These are phyloP conservation scores for Vanessa cardui DNA, from an alignment of 2,888 invertebrate genomes.

Conservation along the genomic window DNA sequence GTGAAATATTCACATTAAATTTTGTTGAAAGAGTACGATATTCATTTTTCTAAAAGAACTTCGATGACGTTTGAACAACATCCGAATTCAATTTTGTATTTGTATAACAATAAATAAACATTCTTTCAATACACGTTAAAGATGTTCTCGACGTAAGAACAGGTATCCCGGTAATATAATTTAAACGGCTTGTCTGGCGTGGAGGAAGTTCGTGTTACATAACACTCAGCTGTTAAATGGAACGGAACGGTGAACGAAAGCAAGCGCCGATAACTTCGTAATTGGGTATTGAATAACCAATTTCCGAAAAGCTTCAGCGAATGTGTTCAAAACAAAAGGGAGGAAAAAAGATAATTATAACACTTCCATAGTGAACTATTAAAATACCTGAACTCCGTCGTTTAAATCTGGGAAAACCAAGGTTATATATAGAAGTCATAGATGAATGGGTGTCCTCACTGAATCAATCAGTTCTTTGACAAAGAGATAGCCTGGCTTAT, in stretches of 20 bases:
- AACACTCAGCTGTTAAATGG: constrained; percentile 34
- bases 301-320: constrained; percentile 27
- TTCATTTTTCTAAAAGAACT: no score
- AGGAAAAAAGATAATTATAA: not conserved
- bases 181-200: constrained; percentile 7
- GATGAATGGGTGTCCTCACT: no score
- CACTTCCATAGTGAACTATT: not conserved
- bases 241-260: constrained; percentile 40
- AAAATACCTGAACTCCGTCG: not conserved
- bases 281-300: constrained; percentile 39
- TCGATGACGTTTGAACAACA: no score
- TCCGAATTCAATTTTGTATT: no score
- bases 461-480: no score
- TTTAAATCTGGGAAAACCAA: no score
- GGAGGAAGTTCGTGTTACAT: constrained; percentile 37
- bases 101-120: no score
- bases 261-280: constrained; percentile 33
- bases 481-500: no score
- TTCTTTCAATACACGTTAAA: not conserved
- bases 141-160: not conserved
- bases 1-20: no score
- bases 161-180: constrained; percentile 12
- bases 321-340: not conserved
- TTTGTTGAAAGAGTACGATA: no score
- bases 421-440: no score